These are phyloP conservation scores for Avahi laniger DNA, from an alignment of 2,797 vertebrate genomes.

Conservation along the genomic window DNA sequence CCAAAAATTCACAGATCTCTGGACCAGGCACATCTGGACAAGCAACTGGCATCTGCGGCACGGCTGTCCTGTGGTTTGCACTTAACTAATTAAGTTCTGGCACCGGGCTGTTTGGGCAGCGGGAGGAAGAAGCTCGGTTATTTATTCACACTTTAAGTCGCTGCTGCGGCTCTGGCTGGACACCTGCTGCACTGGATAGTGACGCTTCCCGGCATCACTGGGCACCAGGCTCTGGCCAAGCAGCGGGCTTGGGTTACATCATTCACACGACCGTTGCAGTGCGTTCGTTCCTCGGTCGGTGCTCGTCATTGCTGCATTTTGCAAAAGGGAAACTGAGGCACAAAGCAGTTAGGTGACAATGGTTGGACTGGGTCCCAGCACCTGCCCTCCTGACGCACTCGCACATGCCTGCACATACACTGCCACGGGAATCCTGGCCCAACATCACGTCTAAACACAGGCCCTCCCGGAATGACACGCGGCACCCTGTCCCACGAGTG, in stretches of 20 bases:
- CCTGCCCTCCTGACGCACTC: neutral
- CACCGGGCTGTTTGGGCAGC: rapidly evolving
- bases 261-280: no score
- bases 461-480: neutral
- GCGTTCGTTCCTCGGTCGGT: neutral
- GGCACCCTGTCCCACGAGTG: rapidly evolving
- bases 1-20: rapidly evolving
- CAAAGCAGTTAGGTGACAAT: rapidly evolving
- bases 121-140: neutral
- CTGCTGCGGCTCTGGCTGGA: neutral
- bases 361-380: neutral
- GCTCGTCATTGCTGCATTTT: no score
- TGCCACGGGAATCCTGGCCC: neutral
- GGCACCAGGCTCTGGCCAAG: neutral
- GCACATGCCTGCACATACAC: rapidly evolving
- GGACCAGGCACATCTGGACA: rapidly evolving
- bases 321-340: neutral
- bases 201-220: rapidly evolving
- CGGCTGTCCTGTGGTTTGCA: neutral
- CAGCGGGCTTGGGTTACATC: rapidly evolving
- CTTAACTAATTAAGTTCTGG: neutral
- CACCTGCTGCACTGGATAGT: rapidly evolving
- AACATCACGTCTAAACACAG: rapidly evolving
- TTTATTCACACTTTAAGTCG: rapidly evolving
- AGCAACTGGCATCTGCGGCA: rapidly evolving